Evolutionary conservation across 2,113 vertebrate species (phyloP), one percentile per base, ranked within the genome.

Genomic region (Bothrops jararaca): DNA sequence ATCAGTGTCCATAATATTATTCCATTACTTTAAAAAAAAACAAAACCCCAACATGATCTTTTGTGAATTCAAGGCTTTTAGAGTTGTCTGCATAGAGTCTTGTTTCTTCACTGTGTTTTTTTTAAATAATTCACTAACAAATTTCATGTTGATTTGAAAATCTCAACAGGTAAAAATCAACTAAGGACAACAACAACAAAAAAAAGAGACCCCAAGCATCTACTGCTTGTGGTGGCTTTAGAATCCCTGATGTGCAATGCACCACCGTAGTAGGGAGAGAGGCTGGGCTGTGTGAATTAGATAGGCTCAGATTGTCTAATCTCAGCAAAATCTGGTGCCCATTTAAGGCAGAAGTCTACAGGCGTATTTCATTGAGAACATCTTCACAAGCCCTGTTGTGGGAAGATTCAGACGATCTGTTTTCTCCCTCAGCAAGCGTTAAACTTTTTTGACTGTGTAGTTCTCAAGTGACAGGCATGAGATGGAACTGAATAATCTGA

Each of bases 21-120:
- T 96, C 94, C 94, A 96, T 96, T 89, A 23, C 39, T 94, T 94
- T 95, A 95, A 86, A 97, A 96, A 48, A 92, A 88, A 42, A 11
- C 0, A 10, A n/a, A 12, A n/a, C 11, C 12, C 29, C 69, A 80
- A 52, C 89, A 96, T 69, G 94, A 57, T 95, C 96, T 96, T 96
- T 93, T 50, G 97, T 96, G 93, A 88, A 95, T 95, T 97, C 96
- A 96, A 96, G 97, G 95, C 95, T 98, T 90, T 90, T 86, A 85
- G 97, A 97, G 96, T 97, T 95, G 96, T 97, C 98, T 97, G 97
- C 97, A 98, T 98, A 98, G 97, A 97, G 95, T 96, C 95, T 97
- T 97, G 94, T 94, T 95, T 95, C 95, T 96, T 96, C 95, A 95
- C 97, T 94, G 96, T 93, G 56, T 94, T 50, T 50, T 50, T 96